Percentiles rank a stretch among this genome's conserved stretches.
Conservation (phyloP, 2,113 vertebrate species). For the Himantopus leucocephalus region DNA sequence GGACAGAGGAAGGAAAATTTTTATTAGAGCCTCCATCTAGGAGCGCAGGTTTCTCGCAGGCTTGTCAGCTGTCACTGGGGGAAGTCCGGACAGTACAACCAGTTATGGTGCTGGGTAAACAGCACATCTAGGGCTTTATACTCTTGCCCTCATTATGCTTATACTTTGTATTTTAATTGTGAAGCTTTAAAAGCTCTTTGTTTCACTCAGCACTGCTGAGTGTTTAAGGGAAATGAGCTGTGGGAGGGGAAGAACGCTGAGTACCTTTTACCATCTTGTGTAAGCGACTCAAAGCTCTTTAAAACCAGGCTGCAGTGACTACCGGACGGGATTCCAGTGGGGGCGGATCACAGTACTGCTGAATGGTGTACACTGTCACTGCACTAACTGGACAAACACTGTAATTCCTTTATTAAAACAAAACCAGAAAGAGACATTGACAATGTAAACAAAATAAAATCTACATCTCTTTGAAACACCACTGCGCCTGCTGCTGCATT, state of each 20-base stretch:
- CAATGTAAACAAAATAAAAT: neutral
- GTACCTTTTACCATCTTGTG: neutral
- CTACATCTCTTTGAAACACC: fast-evolving
- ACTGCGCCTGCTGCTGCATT: neutral
- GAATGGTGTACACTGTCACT: neutral
- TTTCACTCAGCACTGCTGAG: neutral
- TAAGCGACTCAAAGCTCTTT: neutral
- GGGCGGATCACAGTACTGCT: neutral
- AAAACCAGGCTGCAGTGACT: neutral
- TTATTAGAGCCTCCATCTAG: neutral
- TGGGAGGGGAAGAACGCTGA: neutral
- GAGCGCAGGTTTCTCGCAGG: neutral
- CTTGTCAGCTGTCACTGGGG: neutral
- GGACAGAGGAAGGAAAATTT: neutral
- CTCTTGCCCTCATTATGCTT: neutral
- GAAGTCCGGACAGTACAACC: neutral
- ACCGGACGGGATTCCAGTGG: no score
- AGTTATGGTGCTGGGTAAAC: no score
- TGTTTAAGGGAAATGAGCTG: neutral
- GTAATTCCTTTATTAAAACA: conserved; percentile 12
- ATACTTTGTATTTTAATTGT: neutral
- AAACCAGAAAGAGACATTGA: neutral
- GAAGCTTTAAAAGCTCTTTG: neutral
- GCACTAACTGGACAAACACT: neutral
- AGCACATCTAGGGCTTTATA: neutral